These are phyloP conservation scores for Crocodylus rhombifer DNA, from an alignment of 2,797 vertebrate species.

Conservation along the genomic window DNA sequence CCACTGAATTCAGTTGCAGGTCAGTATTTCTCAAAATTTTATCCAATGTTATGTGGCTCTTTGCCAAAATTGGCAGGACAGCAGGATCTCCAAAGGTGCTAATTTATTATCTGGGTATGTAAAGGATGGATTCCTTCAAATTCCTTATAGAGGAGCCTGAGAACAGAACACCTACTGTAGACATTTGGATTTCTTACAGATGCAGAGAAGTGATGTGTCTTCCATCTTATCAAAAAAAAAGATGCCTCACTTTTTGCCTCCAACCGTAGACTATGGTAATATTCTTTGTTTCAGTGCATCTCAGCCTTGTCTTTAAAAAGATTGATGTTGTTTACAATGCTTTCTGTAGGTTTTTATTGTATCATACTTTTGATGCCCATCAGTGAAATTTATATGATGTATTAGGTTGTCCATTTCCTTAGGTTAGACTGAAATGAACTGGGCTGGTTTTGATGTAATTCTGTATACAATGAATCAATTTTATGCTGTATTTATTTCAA, in stretches of 20 bases:
- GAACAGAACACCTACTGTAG: not conserved
- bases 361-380: constrained; percentile 28
- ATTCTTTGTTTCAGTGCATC: constrained; percentile 6
- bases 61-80: not conserved
- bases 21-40: not conserved
- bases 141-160: not conserved
- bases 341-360: constrained; percentile 23
- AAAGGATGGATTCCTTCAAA: not conserved
- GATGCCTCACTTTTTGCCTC: not conserved
- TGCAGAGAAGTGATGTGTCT: constrained; percentile 4
- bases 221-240: not conserved
- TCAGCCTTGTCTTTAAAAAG: constrained; percentile 34
- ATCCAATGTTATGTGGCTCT: not conserved
- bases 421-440: constrained; percentile 2
- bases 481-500: not conserved
- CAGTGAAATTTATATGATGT: constrained; percentile 38
- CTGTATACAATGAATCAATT: not conserved
- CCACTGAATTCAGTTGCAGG: not conserved
- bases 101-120: not conserved
- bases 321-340: constrained; percentile 46
- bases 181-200: constrained; percentile 18
- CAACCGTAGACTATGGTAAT: constrained; percentile 42
- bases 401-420: constrained; percentile 38
- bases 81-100: not conserved
- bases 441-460: constrained; percentile 14